phyloP scores from a whole-genome alignment of 2,113 vertebrate species.

The Guaruba guarouba region DNA sequence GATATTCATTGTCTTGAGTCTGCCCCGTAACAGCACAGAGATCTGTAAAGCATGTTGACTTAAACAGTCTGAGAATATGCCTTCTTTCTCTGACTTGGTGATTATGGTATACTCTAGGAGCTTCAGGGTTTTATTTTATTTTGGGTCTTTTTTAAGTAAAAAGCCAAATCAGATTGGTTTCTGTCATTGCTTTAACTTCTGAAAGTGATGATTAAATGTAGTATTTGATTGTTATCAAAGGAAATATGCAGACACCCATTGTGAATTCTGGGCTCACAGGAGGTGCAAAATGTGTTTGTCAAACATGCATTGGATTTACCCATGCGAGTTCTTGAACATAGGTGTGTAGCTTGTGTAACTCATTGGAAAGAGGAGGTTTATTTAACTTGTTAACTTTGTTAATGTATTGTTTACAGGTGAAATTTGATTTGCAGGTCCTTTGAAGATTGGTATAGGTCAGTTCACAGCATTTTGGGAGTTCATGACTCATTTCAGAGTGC shows the following conservation, averaged over 20 bases:
- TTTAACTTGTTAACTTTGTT: neutral
- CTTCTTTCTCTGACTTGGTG: neutral
- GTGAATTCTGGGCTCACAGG: neutral
- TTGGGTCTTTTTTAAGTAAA: neutral
- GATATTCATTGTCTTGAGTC: neutral
- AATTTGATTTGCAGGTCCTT: neutral
- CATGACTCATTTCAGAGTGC: neutral
- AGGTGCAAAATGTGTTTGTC: neutral
- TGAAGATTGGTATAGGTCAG: neutral
- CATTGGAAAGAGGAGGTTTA: neutral
- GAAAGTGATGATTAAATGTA: neutral
- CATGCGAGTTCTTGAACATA: neutral
- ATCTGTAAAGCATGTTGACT: neutral
- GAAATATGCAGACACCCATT: neutral
- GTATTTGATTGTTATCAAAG: neutral
- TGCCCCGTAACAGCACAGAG: neutral
- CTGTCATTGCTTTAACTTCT: neutral
- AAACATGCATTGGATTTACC: neutral
- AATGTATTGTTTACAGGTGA: neutral
- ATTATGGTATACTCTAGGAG: neutral
- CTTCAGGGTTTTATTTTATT: neutral
- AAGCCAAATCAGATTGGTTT: neutral
- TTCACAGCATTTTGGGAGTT: neutral
- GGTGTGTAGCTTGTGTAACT: neutral
- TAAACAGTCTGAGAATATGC: neutral